Evolutionary conservation across 1,140 invertebrate species (phyloP), one percentile per base, ranked within the genome.

Genomic region (Conus betulinus): DNA sequence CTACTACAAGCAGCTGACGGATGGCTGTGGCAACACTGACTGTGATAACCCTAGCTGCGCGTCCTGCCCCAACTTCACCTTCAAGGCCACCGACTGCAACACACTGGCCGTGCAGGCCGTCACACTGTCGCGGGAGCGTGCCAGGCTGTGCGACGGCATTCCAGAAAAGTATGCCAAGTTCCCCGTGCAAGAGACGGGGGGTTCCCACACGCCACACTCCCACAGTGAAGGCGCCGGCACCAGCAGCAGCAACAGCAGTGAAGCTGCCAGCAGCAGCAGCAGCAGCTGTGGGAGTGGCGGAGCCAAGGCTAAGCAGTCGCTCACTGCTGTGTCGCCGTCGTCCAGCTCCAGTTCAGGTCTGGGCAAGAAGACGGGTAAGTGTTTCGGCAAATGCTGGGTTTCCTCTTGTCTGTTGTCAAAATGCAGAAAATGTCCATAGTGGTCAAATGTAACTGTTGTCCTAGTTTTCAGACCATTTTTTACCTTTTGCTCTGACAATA

Each of bases 1-100:
- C 91, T 99, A 98, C 95, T 99, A 98, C 95, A 98, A 98, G 95
- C 98, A 98, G 95, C 96, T 99, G 87, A 97, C 97, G 20, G 97
- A 98, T 95, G 98, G 98, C 88, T 99, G 98, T 96, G 98, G 98
- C 11, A 98, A 98, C 94, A 95, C 96, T 13, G 96, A 97, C 87
- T 99, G 98, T 95, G 96, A 97, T 90, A 99, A 99, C 96, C 96
- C 97, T 92, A 96, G 97, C 94, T 99, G 98, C 96, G 97, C 97
- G 89, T 99, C 98, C 51, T 98, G 97, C 95, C 67, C 88, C 5
- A 53, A 81, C 10, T 95, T 95, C 87, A 55, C 71, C 27, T 91
- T 91, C 57, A 90, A 90, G 83, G 89, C 93, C 20, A 81, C 90
- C 39, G 89, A 92, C 81, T 89, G 89, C n/a, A 98, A 99, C 96